Evolutionary conservation across 2,113 vertebrate species (phyloP), one percentile per base, ranked within the genome.

Genomic region (Chascanopsetta lugubris): DNA sequence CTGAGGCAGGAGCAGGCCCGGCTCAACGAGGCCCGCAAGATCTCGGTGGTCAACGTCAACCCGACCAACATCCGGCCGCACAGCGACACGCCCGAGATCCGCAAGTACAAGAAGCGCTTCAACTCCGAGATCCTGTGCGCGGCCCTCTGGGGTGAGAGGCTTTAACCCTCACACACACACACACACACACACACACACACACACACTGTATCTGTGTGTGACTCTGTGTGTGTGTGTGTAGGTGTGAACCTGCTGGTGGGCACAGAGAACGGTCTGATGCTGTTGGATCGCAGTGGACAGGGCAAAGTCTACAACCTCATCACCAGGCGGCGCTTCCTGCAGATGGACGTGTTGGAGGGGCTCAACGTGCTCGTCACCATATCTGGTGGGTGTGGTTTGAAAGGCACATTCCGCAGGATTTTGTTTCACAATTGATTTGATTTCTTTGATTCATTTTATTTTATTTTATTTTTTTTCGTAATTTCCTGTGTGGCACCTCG

Each of bases 61-160:
- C 97, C 97, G 8, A 98, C 97, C 63, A 99, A 99, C 92, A 99
- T 97, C 87, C 91, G 97, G 18, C 96, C 97, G 46, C 96, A 99
- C 87, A 98, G 96, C 0, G 97, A 99, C 89, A 97, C 97, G 0
- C 97, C 97, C 0, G 97, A 99, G 94, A 99, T 99, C 84, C 95
- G 97, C 62, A 98, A 99, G 72, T 99, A 99, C 89, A 99, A 99
- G 94, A 99, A 99, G 57, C 94, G 97, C 75, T 99, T 99, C 93
- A 99, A 98, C 90, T 99, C 97, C 0, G 97, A 99, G 92, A 99
- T 99, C 69, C 94, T 98, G 53, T 99, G 96, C 63, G 97, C 97
- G 34, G 97, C 97, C 6, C 85, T 99, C 1, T 99, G 97, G 97
- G 97, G 97, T 99, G 80, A 77, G 93, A 27, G 9, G 0, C 38